Percentiles rank a stretch among this genome's conserved stretches.
Evolutionary conservation across 92 coral and sea anemone genomes (phyloP).

Genomic region (Phenganax stokvisi): DNA sequence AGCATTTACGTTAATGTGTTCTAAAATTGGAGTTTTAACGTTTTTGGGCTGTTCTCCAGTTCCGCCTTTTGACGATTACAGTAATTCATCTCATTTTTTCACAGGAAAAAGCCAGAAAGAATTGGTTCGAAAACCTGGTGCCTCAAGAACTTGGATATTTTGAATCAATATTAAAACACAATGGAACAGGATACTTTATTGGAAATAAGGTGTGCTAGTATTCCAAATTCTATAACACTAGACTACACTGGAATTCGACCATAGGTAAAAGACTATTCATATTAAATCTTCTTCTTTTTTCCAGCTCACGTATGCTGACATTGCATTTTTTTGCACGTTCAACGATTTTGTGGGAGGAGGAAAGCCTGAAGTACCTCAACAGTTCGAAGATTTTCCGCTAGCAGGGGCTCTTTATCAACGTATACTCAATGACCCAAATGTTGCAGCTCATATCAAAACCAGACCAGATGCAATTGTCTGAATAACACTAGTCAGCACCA

Average conservation of each 20-base stretch:
- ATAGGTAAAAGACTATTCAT: no score
- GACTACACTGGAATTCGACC: no score
- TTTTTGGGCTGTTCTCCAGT: no score
- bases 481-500: background rate
- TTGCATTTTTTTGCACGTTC: conserved; percentile 36
- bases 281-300: background rate
- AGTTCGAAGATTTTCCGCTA: background rate
- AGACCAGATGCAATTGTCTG: conserved; percentile 26
- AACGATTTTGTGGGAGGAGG: conserved; percentile 36
- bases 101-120: conserved; percentile 23
- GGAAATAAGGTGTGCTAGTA: conserved; percentile 26
- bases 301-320: conserved; percentile 42
- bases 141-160: conserved; percentile 14
- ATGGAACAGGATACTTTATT: conserved; percentile 46
- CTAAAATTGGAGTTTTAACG: no score
- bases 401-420: conserved; percentile 32
- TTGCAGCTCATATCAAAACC: conserved; percentile 32
- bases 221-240: no score
- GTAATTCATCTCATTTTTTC: background rate
- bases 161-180: conserved; percentile 33
- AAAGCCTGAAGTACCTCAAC: conserved; percentile 18
- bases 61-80: background rate
- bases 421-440: conserved; percentile 36
- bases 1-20: no score
- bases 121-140: conserved; percentile 21